A percentile compares a stretch with the other conserved stretches of the same genome.
Evolutionary conservation across 2,113 vertebrate genomes (phyloP).

Genomic region (Myotis brandtii): DNA sequence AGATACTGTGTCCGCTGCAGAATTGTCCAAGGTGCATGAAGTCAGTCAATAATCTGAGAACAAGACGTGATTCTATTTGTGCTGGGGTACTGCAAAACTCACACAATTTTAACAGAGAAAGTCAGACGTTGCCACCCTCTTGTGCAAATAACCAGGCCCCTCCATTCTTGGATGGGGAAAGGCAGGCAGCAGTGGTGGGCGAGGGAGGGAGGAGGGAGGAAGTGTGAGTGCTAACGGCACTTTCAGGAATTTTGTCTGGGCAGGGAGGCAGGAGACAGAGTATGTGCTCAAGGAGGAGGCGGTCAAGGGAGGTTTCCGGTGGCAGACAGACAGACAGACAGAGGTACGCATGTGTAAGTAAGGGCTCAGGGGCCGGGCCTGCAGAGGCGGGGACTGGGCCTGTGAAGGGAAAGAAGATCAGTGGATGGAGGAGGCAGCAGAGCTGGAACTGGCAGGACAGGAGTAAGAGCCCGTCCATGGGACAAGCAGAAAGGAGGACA

Average conservation of each 20-base stretch:
- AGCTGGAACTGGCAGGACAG: accelerated
- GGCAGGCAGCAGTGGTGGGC: accelerated
- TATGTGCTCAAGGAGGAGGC: accelerated
- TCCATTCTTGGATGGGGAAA: neutral
- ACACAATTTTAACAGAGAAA: neutral
- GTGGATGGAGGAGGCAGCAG: too few species aligned
- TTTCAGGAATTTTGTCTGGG: neutral
- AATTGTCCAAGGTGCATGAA: neutral
- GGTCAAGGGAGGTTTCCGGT: neutral
- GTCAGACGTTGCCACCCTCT: neutral
- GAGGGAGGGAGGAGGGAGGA: neutral
- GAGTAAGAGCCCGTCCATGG: neutral
- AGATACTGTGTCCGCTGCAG: neutral
- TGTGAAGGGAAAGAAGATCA: accelerated
- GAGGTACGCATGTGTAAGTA: accelerated
- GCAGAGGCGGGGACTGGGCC: neutral
- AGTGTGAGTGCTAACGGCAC: neutral
- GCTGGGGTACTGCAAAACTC: neutral
- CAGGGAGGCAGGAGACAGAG: neutral
- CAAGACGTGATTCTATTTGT: neutral
- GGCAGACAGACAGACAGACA: neutral
- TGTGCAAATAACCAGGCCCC: neutral
- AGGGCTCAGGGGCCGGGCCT: neutral
- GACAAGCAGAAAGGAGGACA: neutral
- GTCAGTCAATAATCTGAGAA: neutral